Percentiles rank a stretch among this genome's conserved stretches.
These are phyloP conservation scores for Coendou prehensilis DNA, from an alignment of 2,797 vertebrate genomes.

Conservation along the genomic window DNA sequence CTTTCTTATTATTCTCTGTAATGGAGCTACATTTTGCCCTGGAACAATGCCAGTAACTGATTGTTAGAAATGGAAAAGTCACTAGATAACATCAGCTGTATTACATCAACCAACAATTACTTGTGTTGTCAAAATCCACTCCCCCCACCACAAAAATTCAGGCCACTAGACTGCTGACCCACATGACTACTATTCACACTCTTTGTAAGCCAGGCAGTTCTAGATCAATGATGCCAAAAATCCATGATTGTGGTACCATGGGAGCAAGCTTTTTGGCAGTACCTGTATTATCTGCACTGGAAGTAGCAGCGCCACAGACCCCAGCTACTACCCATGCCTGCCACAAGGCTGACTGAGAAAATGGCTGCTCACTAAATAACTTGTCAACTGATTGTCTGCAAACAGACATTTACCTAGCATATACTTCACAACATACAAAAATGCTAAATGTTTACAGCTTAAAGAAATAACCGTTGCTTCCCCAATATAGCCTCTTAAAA, in stretches of 20 bases:
- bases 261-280: background rate
- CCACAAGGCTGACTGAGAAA: background rate
- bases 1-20: slow-evolving; percentile 47
- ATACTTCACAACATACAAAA: background rate
- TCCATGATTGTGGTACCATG: background rate
- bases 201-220: background rate
- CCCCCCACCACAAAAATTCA: background rate
- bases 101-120: slow-evolving; percentile 48
- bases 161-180: slow-evolving; percentile 15
- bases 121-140: slow-evolving; percentile 57
- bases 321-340: background rate
- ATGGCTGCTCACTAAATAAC: background rate
- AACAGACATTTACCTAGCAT: background rate
- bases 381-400: background rate
- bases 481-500: background rate
- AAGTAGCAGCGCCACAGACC: background rate
- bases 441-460: slow-evolving; percentile 1
- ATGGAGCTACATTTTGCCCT: slow-evolving; percentile 20
- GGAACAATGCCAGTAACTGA: slow-evolving; percentile 52
- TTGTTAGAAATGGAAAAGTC: slow-evolving; percentile 45
- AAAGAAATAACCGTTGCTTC: slow-evolving; percentile 32
- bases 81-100: background rate
- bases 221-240: background rate
- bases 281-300: background rate
- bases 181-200: background rate